These are phyloP conservation scores for Xestia c-nigrum DNA, from an alignment of 2,888 invertebrate genomes.

Conservation along the genomic window DNA sequence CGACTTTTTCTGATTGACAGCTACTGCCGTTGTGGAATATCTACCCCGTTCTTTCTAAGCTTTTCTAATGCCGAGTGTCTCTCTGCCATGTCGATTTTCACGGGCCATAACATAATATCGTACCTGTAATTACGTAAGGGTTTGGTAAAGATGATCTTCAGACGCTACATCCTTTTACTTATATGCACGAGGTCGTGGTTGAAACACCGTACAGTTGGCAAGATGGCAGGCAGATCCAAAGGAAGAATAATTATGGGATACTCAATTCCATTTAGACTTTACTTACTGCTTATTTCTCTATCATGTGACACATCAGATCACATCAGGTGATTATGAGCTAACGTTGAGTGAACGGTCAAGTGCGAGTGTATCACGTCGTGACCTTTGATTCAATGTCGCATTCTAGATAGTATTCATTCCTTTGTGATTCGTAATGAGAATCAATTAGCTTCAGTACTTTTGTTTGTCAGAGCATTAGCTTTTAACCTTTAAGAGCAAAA, in stretches of 20 bases:
- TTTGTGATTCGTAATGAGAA: slow-evolving; percentile 43
- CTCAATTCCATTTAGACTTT: background rate
- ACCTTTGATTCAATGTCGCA: slow-evolving; percentile 54
- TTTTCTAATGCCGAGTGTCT: too few relatives aligned
- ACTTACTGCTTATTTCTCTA: slow-evolving; percentile 23
- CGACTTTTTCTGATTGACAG: background rate
- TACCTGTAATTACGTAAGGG: too few relatives aligned
- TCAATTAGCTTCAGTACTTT: slow-evolving; percentile 34
- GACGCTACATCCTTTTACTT: background rate
- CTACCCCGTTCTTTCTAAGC: background rate
- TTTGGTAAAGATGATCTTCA: too few relatives aligned
- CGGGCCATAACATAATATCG: too few relatives aligned
- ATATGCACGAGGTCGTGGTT: background rate
- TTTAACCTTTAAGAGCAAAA: slow-evolving; percentile 39
- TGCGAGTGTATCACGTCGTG: slow-evolving; percentile 51
- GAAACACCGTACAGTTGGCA: background rate
- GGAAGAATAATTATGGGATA: background rate
- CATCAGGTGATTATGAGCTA: slow-evolving; percentile 52
- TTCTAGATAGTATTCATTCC: slow-evolving; percentile 37
- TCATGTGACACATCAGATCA: slow-evolving; percentile 19
- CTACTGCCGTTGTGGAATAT: background rate
- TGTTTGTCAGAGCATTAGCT: slow-evolving; percentile 27
- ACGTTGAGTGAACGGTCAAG: slow-evolving; percentile 59
- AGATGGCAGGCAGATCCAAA: background rate
- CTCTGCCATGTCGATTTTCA: background rate